Conservation (phyloP, 2,888 invertebrate species). For the Minunthozetes semirufus region DNA sequence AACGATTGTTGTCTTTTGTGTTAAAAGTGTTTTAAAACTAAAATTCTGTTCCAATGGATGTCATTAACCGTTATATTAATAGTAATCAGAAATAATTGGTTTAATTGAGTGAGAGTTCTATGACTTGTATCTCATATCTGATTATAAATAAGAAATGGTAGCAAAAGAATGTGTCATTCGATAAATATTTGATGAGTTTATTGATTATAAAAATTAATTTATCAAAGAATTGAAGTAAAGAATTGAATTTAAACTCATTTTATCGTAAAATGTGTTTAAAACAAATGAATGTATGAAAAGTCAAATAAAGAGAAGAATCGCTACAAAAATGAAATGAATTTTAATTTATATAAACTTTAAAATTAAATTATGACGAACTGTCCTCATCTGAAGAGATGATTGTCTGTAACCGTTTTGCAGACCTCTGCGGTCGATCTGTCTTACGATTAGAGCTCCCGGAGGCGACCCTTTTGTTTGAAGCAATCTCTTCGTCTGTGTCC, state of each 20-base stretch:
- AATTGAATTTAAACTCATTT: neutral
- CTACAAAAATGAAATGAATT: neutral
- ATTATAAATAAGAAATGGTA: neutral
- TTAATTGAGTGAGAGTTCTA: too few species aligned
- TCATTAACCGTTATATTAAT: neutral
- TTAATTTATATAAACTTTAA: neutral
- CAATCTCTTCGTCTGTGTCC: conserved; percentile 15
- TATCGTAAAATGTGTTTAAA: neutral
- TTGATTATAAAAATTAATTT: neutral
- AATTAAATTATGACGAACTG: neutral
- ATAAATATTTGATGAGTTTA: neutral
- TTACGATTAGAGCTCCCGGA: neutral
- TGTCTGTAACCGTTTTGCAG: neutral
- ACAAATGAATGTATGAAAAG: neutral
- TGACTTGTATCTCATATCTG: neutral
- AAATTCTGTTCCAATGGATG: neutral
- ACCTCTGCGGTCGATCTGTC: neutral
- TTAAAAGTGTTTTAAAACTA: neutral
- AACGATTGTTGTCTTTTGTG: neutral
- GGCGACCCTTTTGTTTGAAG: neutral
- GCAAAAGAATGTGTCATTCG: neutral
- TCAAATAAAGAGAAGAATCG: neutral
- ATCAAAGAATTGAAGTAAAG: neutral
- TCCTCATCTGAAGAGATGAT: neutral
- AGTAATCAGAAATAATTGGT: neutral